Conservation (phyloP, 92 coral and sea anemone genomes). For the Meandrina meandrites region DNA sequence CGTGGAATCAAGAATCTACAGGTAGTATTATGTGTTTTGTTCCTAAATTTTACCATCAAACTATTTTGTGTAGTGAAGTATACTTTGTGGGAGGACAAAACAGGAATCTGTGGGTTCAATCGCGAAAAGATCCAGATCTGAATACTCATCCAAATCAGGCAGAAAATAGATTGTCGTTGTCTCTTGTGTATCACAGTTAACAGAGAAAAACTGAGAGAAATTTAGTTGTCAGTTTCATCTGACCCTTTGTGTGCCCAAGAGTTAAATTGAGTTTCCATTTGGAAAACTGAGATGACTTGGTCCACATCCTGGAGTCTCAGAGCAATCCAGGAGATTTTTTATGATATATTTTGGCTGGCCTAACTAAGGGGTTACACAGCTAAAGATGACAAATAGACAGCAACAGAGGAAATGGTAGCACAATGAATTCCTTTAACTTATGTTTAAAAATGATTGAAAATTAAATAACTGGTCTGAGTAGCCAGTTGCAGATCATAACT, state of each 20-base stretch:
- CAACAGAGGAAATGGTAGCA: not conserved
- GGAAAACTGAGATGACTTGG: not conserved
- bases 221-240: not conserved
- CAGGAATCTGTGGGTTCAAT: not conserved
- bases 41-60: too few species aligned
- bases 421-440: too few species aligned
- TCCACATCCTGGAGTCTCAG: not conserved
- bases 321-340: not conserved
- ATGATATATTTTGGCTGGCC: not conserved
- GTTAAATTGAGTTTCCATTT: not conserved
- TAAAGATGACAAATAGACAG: not conserved
- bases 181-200: too few species aligned
- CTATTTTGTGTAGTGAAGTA: not conserved
- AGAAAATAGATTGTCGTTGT: not conserved
- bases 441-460: too few species aligned
- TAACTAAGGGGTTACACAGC: not conserved
- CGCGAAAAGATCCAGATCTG: not conserved
- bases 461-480: too few species aligned
- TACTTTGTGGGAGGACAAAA: not conserved
- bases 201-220: not conserved
- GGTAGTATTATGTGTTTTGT: constrained; percentile 46
- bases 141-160: not conserved
- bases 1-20: constrained; percentile 76
- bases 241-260: too few species aligned
- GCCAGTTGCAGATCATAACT: too few species aligned